phyloP scores from a whole-genome alignment of 2,888 invertebrate species.

The Drosophila vallismaia region DNA sequence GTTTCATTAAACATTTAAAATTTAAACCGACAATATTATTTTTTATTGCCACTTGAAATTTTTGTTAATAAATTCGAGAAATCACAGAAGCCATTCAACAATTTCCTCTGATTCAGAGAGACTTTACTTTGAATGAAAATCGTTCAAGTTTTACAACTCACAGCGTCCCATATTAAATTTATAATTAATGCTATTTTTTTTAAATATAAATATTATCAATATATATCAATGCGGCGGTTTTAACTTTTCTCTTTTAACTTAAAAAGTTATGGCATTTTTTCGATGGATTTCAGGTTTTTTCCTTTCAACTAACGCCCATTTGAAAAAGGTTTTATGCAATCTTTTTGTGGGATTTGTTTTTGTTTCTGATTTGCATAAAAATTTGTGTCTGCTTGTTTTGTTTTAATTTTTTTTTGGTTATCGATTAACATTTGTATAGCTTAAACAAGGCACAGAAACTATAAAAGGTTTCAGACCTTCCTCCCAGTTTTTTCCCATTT shows the following conservation, averaged over 20 bases:
- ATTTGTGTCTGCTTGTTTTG: conserved; percentile 45
- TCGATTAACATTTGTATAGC: conserved; percentile 71
- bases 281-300: conserved; percentile 10
- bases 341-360: conserved; percentile 47
- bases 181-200: neutral
- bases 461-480: conserved; percentile 4
- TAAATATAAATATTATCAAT: too few relatives aligned
- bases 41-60: neutral
- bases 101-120: neutral
- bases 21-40: neutral
- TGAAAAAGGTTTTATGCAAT: conserved; percentile 51
- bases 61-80: neutral
- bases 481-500: neutral
- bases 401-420: conserved; percentile 65
- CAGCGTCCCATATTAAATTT: neutral
- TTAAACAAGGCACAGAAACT: conserved; percentile 23
- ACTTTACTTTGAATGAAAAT: conserved; percentile 1
- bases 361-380: conserved; percentile 60
- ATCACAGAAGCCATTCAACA: neutral
- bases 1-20: conserved; percentile 14
- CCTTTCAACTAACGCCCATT: conserved; percentile 44
- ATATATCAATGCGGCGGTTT: neutral
- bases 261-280: conserved; percentile 9
- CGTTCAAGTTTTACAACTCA: conserved; percentile 3
- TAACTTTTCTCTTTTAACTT: neutral